Evolutionary conservation across 2,113 vertebrate species (phyloP), one percentile per base, ranked within the genome.

Genomic region (Argyrosomus japonicus): DNA sequence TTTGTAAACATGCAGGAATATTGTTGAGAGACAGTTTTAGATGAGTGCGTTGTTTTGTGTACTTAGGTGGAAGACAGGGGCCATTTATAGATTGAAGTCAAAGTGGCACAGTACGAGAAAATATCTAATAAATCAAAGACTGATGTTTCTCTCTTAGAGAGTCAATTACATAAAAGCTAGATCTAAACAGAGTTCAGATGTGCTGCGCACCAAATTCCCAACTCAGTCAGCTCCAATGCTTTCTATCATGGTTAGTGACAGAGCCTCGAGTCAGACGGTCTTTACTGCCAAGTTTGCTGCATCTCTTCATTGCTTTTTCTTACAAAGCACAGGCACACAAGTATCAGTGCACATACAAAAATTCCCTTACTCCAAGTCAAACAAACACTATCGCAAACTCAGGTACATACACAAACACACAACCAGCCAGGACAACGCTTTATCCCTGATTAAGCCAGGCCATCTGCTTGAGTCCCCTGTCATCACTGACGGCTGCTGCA

Each of bases 391-490:
- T 27, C 53, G 21, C 51, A 51, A 64, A 78, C 15, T 5, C 61
- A 75, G 53, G 68, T 50, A 23, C 56, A 17, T 43, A 50, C 76
- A 75, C 56, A 68, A 32, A 81, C 27, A 7, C 0, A 45, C 65
- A 81, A n/a, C 29, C 73, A 81, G 23, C 29, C 73, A 77, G 56
- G 61, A 82, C 79, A 83, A 51, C 15, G 40, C 78, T 77, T 77
- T 79, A 21, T 79, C 77, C 63, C 79, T 74, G 89, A 86, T 89
- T 89, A 90, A 77, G n/a, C 67, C 70, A 1, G 69, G 43, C 87
- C 89, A 91, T 93, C 87, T 91, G 91, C 77, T 86, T 53, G 27
- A 74, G 58, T 89, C 74, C 75, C 84, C 68, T 29, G 48, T 81
- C 75, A 74, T 71, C 45, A 5, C 74, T 58, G 85, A 86, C 3